Evolutionary conservation across 2,113 vertebrate species (phyloP).

Genomic region (Alexandromys fortis): DNA sequence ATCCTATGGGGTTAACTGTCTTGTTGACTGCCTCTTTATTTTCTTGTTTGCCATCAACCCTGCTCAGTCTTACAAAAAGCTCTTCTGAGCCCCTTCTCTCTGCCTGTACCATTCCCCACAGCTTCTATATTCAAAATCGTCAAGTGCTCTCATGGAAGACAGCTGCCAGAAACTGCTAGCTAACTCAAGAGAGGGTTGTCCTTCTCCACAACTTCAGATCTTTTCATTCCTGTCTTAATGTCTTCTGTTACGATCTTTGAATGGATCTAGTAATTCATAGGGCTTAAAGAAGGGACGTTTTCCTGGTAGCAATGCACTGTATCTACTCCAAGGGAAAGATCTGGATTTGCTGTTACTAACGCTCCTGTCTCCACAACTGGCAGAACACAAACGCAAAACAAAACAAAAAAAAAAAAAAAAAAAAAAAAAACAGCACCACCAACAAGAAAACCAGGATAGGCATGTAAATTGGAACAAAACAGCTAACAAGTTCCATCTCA

Average conservation of each 20-base stretch:
- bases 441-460: background rate
- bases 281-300: background rate
- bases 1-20: background rate
- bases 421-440: background rate
- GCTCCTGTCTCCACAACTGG: background rate
- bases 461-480: slow-evolving; percentile 5
- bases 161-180: background rate
- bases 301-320: background rate
- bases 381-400: background rate
- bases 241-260: background rate
- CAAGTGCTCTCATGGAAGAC: background rate
- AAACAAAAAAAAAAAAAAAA: background rate
- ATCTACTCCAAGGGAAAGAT: background rate
- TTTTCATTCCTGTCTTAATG: background rate
- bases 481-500: background rate
- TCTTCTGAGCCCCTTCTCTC: background rate
- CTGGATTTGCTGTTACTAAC: background rate
- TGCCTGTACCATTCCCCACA: background rate
- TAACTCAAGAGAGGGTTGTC: background rate
- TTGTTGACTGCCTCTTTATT: background rate
- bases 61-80: background rate
- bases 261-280: background rate
- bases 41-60: background rate
- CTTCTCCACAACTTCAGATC: background rate
- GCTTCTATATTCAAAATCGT: background rate